Base-by-base conservation (phyloP, 2,797 vertebrate genomes). In the Threskiornis aethiopicus region DNA sequence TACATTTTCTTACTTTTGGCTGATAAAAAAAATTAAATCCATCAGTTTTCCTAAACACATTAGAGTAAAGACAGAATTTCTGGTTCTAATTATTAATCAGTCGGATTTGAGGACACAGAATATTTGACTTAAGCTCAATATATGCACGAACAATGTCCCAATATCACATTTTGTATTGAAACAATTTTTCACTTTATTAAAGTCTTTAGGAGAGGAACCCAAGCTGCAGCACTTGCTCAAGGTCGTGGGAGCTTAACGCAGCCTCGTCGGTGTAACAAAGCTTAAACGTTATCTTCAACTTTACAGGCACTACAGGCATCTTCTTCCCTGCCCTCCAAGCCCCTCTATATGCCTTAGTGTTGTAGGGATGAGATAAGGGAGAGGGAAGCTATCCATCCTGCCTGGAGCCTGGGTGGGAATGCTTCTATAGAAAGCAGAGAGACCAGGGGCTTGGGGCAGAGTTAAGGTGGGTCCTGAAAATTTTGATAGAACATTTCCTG, bases 21-120 rank as follows among this genome's bases (percentile, higher is more conserved):
- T 97, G 98, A 98, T 98, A 98, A 98, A 98, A 98, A 97, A 98
- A 98, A 98, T 98, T 98, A 98, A 98, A 98, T 98, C 98, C 98
- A 98, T 98, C 98, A 98, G 97, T 98, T 98, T 98, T 98, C 97
- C 98, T 98, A 98, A 98, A 98, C 98, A 98, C 95, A 98, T 98
- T 98, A 98, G 89, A 97, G 96, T 97, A 97, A 98, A 98, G 98
- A 98, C 98, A 98, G 98, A 98, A 97, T 98, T 97, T 98, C 97
- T 98, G 58, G 88, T 98, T 97, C 97, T 98, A 98, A 98, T 98
- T 98, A 98, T 98, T 98, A 98, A 98, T 98, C 98, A 98, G 98
- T 97, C 22, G 21, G 97, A 98, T 98, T 98, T 98, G 97, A 96
- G 97, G 96, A 98, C 76, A 96, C 95, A 96, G 97, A 98, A 96